Base-by-base conservation (phyloP, 2,888 invertebrate genomes). In the Drosophila acutilabella region DNA sequence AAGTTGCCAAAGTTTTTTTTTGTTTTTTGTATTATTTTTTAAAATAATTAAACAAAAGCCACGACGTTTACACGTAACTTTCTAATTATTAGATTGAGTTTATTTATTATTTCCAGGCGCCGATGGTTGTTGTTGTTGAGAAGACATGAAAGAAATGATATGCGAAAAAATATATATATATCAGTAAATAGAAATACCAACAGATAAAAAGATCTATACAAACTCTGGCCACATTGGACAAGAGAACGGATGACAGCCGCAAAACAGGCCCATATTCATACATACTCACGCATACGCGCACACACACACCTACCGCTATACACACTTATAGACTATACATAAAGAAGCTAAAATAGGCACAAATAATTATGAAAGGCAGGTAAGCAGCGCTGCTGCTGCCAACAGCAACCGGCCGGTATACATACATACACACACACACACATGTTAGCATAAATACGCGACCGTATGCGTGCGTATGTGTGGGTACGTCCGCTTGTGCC, bases 61-160 rank as follows among this genome's bases (percentile, higher is more conserved):
- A 89, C 90, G 88, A 89, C 86, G 88, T 88, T 80, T 81, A 90
- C 90, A 91, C 91, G 91, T 91, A 92, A 92, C 91, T 91, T 90
- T 91, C 92, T 91, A 88, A 71, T 80, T 77, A 80, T 64, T 62
- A 58, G 40, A 47, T 62, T 45, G 14, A 6, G n/a, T 5, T 45
- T 16, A 20, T 40, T 47, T 16, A 18, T 38, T 45, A 23, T 53
- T 40, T 38, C 65, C 65, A 56, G 40, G 40, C 26, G 71, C 48
- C 57, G 47, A 41, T 57, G 30, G 23, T 57, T 38, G 53, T 67
- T 57, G 36, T 47, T 18, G 41, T 47, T 44, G 53, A 20, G 61
- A 47, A 54, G 56, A 50, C 58, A 64, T 64, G 58, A 64, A 71
- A 71, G 11, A 52, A 56, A 60, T 69, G 47, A 41, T 14, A 59